These are phyloP conservation scores for Clarias platycephalus DNA, from an alignment of 2,797 vertebrate species.

Conservation along the genomic window DNA sequence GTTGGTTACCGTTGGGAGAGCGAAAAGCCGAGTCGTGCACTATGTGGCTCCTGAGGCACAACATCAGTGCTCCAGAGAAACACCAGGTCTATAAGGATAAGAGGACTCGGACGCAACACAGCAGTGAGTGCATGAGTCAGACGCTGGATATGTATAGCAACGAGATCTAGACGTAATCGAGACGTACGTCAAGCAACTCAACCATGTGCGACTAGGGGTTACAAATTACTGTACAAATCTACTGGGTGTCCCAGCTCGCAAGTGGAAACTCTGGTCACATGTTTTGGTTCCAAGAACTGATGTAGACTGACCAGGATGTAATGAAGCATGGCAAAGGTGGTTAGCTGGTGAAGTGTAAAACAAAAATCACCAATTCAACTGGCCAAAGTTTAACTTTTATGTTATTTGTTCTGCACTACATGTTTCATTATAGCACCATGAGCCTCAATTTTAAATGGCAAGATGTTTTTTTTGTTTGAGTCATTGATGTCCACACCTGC, in stretches of 20 bases:
- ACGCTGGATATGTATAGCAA: background rate
- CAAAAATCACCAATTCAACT: background rate
- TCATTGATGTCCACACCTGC: background rate
- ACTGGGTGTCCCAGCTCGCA: background rate
- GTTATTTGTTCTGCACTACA: background rate
- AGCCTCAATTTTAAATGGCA: background rate
- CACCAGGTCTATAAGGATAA: constrained; percentile 52
- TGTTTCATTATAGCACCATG: background rate
- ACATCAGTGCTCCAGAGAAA: constrained; percentile 55
- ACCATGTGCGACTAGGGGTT: background rate
- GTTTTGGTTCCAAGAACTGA: background rate
- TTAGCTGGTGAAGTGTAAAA: background rate
- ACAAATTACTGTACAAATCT: background rate
- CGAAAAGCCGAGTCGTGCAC: constrained; percentile 64
- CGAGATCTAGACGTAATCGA: background rate
- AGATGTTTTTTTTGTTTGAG: background rate
- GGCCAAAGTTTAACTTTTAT: background rate
- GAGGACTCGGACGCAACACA: constrained; percentile 40
- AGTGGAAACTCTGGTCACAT: background rate
- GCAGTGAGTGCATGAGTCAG: constrained; percentile 59
- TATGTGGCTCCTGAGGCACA: constrained; percentile 69
- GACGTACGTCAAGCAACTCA: background rate
- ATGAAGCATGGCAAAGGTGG: background rate
- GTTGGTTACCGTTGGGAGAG: constrained; percentile 67
- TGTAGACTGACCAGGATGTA: background rate